Percentiles rank a stretch among this genome's conserved stretches.
These are phyloP conservation scores for Muscicapa adusta DNA, from an alignment of 2,113 vertebrate genomes.

Conservation along the genomic window DNA sequence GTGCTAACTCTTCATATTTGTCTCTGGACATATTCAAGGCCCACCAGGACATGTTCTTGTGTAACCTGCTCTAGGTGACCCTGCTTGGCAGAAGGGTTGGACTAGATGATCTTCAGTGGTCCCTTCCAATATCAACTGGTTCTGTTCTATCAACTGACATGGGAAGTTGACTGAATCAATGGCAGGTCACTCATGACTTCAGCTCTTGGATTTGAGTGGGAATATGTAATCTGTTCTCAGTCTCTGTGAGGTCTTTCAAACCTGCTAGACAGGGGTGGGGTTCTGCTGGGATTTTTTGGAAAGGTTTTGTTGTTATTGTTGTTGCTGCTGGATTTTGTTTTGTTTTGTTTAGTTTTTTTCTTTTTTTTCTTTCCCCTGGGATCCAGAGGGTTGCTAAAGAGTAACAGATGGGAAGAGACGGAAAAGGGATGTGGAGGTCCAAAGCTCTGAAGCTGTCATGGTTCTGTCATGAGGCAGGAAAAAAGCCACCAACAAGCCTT, in stretches of 20 bases:
- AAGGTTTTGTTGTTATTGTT: background rate
- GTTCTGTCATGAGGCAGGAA: background rate
- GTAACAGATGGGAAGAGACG: background rate
- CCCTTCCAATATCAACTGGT: background rate
- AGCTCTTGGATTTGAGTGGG: background rate
- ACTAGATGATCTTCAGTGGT: background rate
- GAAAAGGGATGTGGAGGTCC: background rate
- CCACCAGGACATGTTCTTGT: background rate
- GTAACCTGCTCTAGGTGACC: background rate
- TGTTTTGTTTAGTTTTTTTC: background rate
- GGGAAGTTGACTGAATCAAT: background rate
- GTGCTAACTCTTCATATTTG: background rate
- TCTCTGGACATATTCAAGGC: background rate
- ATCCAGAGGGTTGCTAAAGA: background rate
- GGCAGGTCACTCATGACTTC: background rate
- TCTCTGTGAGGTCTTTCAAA: background rate
- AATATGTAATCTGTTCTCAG: background rate
- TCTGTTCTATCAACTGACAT: background rate
- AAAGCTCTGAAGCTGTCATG: background rate
- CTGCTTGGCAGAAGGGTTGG: background rate
- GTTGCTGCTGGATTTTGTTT: background rate
- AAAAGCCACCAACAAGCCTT: background rate
- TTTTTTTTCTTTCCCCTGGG: fast-evolving
- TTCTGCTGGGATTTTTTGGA: background rate
- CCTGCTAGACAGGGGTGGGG: background rate